Evolutionary conservation across 2,888 invertebrate species (phyloP), one percentile per base, ranked within the genome.

Genomic region (Hedya salicella): DNA sequence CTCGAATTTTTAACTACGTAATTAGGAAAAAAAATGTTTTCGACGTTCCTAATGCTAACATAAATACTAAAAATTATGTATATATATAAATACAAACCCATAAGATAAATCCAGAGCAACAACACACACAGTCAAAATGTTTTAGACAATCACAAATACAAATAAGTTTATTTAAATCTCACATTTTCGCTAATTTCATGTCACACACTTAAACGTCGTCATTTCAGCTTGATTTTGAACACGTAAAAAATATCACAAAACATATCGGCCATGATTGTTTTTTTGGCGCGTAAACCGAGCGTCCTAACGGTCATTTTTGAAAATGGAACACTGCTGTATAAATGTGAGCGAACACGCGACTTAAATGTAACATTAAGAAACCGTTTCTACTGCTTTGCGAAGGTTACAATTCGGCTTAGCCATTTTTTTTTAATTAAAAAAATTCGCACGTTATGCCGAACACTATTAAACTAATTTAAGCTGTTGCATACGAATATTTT

Each of bases 191-290:
- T 71, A 69, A 76, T 62, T 77, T 78, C 76, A 71, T 76, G 68
- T 71, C 68, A 69, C 50, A 21, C 56, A 72, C 76, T 72, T 49
- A 67, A 75, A 74, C 71, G 81, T 83, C 85, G 83, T 91, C 91
- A 91, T 91, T 91, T 91, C 87, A 90, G 86, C 82, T 91, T 91
- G 70, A 90, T 91, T 89, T 91, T 91, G 73, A 91, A 91, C 73
- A 90, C 81, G 75, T 86, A 89, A 74, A 86, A 91, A 54, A 87
- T 85, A 72, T 87, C 84, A 67, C 85, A 82, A 70, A 83, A 79
- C 50, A 77, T 69, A 54, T 80, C 83, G 74, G 81, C 84, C 87
- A 89, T 87, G 71, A 80, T 87, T 70, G 83, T 78, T 81, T 88
- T 88, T 88, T 85, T 89, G 87, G 89, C 91, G 91, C 89, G 87